Conservation (phyloP, 2,888 invertebrate species). For the Drosophila trichaetosa region DNA sequence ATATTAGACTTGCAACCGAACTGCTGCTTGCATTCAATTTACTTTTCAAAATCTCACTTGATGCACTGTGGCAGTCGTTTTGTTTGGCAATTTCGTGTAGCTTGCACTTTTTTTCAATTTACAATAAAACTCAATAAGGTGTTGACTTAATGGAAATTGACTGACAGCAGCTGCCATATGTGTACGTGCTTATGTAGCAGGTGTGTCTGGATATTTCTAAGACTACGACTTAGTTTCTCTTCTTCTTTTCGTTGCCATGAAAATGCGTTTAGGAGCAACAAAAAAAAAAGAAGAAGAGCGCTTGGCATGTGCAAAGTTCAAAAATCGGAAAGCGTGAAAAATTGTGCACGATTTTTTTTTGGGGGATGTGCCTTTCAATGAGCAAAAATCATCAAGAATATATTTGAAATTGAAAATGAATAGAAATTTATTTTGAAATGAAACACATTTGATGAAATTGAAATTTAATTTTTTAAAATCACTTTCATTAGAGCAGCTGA, state of each 20-base stretch:
- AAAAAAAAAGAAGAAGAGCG: constrained; percentile 3
- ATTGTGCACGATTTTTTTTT: constrained; percentile 5
- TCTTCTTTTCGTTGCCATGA: constrained; percentile 25
- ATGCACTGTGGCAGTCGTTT: constrained; percentile 27
- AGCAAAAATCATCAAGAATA: background rate
- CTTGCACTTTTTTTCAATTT: constrained; percentile 73
- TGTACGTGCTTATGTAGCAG: constrained; percentile 27
- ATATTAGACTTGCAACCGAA: background rate
- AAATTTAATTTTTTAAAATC: background rate
- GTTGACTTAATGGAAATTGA: constrained; percentile 81
- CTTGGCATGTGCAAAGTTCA: constrained; percentile 27
- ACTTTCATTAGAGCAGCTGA: background rate
- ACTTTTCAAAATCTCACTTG: constrained; percentile 39
- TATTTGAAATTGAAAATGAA: background rate
- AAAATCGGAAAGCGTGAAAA: constrained; percentile 18
- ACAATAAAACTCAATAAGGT: constrained; percentile 81
- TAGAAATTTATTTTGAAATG: background rate
- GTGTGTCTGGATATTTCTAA: constrained; percentile 53
- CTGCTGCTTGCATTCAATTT: constrained; percentile 48
- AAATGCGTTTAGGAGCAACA: constrained; percentile 43
- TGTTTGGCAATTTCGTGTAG: constrained; percentile 52
- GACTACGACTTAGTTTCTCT: constrained; percentile 50
- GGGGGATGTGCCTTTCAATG: background rate
- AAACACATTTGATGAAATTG: background rate
- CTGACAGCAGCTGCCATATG: constrained; percentile 77